Evolutionary conservation across 1,140 invertebrate genomes (phyloP), one percentile per base, ranked within the genome.

Genomic region (Drosophila cardini): DNA sequence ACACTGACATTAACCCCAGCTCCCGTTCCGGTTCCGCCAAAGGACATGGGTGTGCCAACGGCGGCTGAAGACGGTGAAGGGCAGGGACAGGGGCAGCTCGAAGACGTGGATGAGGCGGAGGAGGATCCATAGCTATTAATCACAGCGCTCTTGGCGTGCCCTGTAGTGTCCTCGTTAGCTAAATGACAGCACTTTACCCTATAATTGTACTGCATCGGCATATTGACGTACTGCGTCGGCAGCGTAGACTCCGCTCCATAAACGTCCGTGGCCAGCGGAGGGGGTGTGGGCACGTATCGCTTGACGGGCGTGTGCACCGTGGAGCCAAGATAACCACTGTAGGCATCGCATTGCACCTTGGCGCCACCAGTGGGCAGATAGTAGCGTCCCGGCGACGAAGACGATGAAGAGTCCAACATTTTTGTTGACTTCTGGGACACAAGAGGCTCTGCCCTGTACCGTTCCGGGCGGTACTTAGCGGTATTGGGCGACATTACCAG

Each of bases 281-380:
- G 91, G n/a, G 91, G 91, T 2, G 91, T 92, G 4, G 91, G 91
- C 11, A 92, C 80, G 61, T 92, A 92, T 0, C 91, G 79, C 67
- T 92, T 92, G 0, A 92, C 91, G 3, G 91, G 91, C 18, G 91
- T 92, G 50, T 92, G 91, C 9, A 91, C 91, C 9, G 90, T 80
- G 10, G 91, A 89, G 1, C 90, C 78, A 40, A 92, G 65, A 63
- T 91, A 92, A 9, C 78, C 74, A 43, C 70, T 69, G n/a, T 81
- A 90, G 5, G 82, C 74, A 40, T 91, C 90, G 21, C 75, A 87
- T 21, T 79, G 79, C 56, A 70, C 53, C 5, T 76, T 80, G 21
- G 76, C 61, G 21, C 21, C 21, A 26, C 21, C 21, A 36, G 84
- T 63, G 16, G 85, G 43, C 43, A 87, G 61, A n/a, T 75, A 83